Percentiles rank a stretch among this genome's conserved stretches.
Evolutionary conservation across 1,140 invertebrate genomes (phyloP).

Genomic region (Asobara japonica): DNA sequence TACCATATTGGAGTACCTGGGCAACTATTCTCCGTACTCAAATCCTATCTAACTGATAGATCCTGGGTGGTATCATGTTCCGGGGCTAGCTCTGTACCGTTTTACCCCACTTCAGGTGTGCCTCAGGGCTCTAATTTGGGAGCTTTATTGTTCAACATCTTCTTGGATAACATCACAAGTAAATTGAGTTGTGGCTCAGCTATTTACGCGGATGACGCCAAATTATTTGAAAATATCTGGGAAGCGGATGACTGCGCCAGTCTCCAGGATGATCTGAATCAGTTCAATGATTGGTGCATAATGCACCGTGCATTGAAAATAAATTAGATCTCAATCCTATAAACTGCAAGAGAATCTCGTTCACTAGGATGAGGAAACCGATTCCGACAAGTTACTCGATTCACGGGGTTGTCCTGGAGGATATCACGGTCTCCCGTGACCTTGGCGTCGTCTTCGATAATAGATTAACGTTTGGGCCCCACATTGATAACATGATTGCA

Average conservation of each 20-base stretch:
- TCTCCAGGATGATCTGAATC: neutral
- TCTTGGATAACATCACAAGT: slow-evolving; percentile 22
- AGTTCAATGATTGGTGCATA: neutral
- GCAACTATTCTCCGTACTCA: neutral
- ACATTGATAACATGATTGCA: neutral
- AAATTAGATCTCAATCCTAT: neutral
- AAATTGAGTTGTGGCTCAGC: neutral
- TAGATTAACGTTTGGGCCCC: neutral
- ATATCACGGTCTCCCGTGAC: neutral
- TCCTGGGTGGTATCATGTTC: too few relatives aligned
- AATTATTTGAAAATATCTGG: neutral
- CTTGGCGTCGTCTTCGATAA: slow-evolving; percentile 23
- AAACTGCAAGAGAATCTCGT: neutral
- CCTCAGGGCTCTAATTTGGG: slow-evolving; percentile 28
- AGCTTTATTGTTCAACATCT: slow-evolving; percentile 25
- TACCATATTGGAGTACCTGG: neutral
- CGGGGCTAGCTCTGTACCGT: neutral
- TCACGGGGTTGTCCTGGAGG: neutral
- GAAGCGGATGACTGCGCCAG: neutral
- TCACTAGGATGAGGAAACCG: neutral
- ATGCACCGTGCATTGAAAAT: too few relatives aligned
- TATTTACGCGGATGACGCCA: slow-evolving; percentile 1
- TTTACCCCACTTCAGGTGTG: neutral
- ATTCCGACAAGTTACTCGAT: neutral
- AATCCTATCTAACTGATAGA: too few relatives aligned